phyloP scores from a whole-genome alignment of 2,113 vertebrate species.

The Perca fluviatilis region DNA sequence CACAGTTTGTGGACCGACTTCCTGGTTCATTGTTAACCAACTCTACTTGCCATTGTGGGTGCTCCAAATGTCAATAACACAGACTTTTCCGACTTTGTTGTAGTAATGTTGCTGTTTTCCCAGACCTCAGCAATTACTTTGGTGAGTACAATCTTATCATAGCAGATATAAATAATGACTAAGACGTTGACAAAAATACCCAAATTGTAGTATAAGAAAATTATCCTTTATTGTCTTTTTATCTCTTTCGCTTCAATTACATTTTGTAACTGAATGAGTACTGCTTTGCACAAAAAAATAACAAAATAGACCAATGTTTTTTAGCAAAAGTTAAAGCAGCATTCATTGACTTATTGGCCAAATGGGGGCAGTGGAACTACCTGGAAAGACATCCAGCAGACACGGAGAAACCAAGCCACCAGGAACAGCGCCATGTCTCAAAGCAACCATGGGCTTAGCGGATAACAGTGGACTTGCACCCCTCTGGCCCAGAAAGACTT shows the following conservation, averaged over 20 bases:
- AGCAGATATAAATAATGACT: too few species aligned
- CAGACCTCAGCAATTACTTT: background rate
- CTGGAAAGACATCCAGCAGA: background rate
- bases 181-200: too few species aligned
- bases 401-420: too few species aligned
- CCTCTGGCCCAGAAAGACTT: too few species aligned
- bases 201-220: too few species aligned
- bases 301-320: background rate
- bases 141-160: background rate
- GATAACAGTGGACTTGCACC: too few species aligned
- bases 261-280: too few species aligned
- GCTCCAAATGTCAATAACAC: background rate
- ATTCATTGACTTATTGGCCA: background rate
- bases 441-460: too few species aligned
- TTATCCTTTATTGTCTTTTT: too few species aligned
- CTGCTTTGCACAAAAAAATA: background rate
- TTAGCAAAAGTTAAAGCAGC: background rate
- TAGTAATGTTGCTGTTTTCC: background rate
- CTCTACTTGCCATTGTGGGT: background rate
- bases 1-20: background rate
- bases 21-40: background rate
- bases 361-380: background rate
- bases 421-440: too few species aligned
- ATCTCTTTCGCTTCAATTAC: background rate
- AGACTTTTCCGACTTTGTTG: background rate